Conservation (phyloP, 2,797 vertebrate genomes). For the Galaxias olidus region DNA sequence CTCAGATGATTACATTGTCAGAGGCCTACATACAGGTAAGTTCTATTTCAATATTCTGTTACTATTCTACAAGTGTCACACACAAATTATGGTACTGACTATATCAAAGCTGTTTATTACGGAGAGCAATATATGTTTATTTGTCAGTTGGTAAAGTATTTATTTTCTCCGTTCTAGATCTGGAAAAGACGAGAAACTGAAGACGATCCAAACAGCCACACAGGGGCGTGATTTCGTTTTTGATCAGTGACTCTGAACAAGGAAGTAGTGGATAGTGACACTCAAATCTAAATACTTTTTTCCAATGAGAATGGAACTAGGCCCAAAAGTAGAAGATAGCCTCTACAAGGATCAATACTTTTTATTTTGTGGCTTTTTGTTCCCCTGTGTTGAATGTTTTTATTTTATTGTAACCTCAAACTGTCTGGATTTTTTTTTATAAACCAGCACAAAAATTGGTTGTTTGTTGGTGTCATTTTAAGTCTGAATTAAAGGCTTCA, state of each 20-base stretch:
- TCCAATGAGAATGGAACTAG: neutral
- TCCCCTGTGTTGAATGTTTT: conserved; percentile 30
- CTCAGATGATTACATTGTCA: conserved; percentile 97
- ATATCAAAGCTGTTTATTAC: neutral
- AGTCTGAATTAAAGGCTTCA: too few species aligned
- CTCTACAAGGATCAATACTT: too few species aligned
- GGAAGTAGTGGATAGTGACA: neutral
- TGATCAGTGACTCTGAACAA: neutral
- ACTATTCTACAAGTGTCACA: neutral
- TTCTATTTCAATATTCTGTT: neutral
- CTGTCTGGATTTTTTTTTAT: conserved; percentile 55
- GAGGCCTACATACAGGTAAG: conserved; percentile 96
- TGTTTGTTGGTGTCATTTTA: neutral
- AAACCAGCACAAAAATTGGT: conserved; percentile 45
- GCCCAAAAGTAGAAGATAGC: too few species aligned
- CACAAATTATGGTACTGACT: neutral
- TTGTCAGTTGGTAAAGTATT: neutral
- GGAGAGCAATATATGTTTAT: neutral
- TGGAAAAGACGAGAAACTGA: conserved; percentile 89
- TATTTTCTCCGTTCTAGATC: conserved; percentile 74
- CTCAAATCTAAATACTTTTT: neutral
- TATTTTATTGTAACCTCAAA: conserved; percentile 39
- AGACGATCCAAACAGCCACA: conserved; percentile 78
- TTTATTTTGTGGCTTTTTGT: conserved; percentile 6
- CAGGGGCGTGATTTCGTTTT: conserved; percentile 72